Conservation (phyloP, 2,797 vertebrate genomes). For the Liasis olivaceus region DNA sequence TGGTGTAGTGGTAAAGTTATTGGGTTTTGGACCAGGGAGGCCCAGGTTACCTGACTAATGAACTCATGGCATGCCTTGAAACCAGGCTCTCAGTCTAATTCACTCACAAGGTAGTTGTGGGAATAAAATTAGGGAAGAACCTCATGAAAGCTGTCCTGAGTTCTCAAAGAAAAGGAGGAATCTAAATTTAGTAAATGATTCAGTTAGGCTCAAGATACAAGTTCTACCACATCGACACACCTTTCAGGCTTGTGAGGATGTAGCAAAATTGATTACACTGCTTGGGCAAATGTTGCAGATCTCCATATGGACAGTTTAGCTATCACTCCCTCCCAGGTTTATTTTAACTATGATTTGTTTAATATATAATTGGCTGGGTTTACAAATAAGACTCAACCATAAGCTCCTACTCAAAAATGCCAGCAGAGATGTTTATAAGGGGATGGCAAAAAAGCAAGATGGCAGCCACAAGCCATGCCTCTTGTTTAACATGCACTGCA, state of each 20-base stretch:
- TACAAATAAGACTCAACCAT: neutral
- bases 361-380: neutral
- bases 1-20: too few species aligned
- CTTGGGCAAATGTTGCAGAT: neutral
- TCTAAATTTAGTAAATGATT: neutral
- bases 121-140: neutral
- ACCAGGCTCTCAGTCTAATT: neutral
- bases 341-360: neutral
- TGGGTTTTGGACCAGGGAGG: too few species aligned
- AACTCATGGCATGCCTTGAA: too few species aligned
- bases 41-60: too few species aligned
- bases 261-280: neutral
- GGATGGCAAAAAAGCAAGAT: neutral
- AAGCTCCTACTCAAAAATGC: neutral
- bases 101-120: neutral
- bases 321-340: neutral
- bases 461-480: neutral
- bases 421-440: neutral
- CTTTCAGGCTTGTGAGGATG: neutral
- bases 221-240: neutral
- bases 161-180: neutral
- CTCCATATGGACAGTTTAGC: neutral
- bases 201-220: neutral
- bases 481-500: neutral
- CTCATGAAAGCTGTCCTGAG: neutral